Percentiles rank a stretch among this genome's conserved stretches.
phyloP scores from a whole-genome alignment of 2,888 invertebrate genomes.

The Meiosimyza decipiens region DNA sequence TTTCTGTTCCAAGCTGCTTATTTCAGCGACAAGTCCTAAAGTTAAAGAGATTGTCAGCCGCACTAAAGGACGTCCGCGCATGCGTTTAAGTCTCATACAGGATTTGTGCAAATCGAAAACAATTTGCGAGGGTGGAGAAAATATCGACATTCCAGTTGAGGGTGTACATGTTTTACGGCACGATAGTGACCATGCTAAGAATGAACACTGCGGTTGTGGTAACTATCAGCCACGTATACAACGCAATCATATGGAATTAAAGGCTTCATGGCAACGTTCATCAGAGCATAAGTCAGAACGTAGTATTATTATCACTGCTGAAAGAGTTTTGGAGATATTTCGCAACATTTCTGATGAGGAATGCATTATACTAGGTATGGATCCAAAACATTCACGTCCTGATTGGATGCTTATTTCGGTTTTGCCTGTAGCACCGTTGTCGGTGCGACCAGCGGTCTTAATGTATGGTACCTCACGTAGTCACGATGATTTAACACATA shows the following conservation, averaged over 20 bases:
- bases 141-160: constrained; percentile 76
- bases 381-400: constrained; percentile 92
- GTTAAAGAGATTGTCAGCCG: constrained; percentile 76
- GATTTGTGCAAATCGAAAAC: constrained; percentile 95
- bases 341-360: constrained; percentile 94
- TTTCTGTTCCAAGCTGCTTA: constrained; percentile 93
- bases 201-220: constrained; percentile 52
- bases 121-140: constrained; percentile 96
- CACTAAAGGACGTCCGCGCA: constrained; percentile 91
- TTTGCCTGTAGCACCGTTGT: constrained; percentile 91
- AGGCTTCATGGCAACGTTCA: constrained; percentile 97
- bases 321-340: constrained; percentile 93
- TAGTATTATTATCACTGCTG: constrained; percentile 90
- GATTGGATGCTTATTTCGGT: constrained; percentile 96
- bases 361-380: constrained; percentile 89
- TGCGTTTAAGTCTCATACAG: constrained; percentile 85
- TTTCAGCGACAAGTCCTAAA: constrained; percentile 81
- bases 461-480: constrained; percentile 74
- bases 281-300: constrained; percentile 85
- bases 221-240: constrained; percentile 92
- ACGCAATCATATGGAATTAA: constrained; percentile 85
- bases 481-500: constrained; percentile 76
- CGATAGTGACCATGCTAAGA: constrained; percentile 62
- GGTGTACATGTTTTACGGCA: constrained; percentile 65
- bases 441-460: constrained; percentile 96